Conservation (phyloP, 2,888 invertebrate species). For the Spodoptera littoralis region DNA sequence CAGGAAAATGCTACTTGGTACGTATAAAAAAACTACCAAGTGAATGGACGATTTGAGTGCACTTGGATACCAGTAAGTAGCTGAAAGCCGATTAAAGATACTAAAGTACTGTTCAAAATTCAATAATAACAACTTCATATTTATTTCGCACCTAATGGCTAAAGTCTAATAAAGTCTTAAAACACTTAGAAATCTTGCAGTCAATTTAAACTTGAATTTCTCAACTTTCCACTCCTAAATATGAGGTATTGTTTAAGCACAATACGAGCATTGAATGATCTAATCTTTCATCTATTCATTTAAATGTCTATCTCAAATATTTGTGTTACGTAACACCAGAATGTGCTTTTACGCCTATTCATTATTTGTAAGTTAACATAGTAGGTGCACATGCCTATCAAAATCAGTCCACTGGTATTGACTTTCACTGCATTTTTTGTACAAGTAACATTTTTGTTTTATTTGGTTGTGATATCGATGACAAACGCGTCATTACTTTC, state of each 20-base stretch:
- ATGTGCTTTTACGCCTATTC: slow-evolving; percentile 2
- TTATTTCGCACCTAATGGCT: too few relatives aligned
- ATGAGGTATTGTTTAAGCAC: too few relatives aligned
- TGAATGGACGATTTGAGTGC: too few relatives aligned
- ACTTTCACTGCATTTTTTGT: slow-evolving; percentile 46
- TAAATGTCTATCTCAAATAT: slow-evolving; percentile 2
- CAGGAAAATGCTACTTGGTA: slow-evolving; percentile 7
- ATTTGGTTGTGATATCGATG: slow-evolving; percentile 17
- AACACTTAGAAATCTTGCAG: too few relatives aligned
- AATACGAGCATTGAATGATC: not conserved
- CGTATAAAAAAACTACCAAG: not conserved
- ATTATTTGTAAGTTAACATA: slow-evolving; percentile 27
- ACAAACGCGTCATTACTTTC: slow-evolving; percentile 20
- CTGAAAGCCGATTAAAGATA: too few relatives aligned
- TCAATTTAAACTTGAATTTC: too few relatives aligned
- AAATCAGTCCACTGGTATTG: slow-evolving; percentile 18
- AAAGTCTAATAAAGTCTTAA: too few relatives aligned
- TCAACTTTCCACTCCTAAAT: too few relatives aligned
- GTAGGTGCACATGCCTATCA: slow-evolving; percentile 7
- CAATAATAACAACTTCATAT: too few relatives aligned
- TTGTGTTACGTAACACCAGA: slow-evolving; percentile 10
- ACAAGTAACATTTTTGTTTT: slow-evolving; percentile 10
- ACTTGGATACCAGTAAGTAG: too few relatives aligned
- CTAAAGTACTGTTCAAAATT: too few relatives aligned
- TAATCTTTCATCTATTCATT: not conserved